Conservation (phyloP, 2,888 invertebrate species). For the Phasia obesa region DNA sequence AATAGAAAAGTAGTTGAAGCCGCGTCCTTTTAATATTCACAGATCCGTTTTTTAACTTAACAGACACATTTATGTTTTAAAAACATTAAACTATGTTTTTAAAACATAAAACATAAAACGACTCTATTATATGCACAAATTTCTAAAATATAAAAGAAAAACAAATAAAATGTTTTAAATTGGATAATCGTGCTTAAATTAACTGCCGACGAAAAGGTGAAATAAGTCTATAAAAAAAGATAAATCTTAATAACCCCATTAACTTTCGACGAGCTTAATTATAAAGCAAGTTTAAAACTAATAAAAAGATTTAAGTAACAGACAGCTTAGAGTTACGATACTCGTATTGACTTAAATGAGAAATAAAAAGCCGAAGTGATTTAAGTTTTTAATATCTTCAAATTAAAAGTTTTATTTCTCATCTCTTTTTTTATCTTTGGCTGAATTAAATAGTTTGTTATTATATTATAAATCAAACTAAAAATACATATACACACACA, state of each 20-base stretch:
- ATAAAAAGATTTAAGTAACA: background rate
- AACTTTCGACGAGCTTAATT: too few species aligned
- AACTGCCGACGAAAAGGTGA: background rate
- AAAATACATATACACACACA: too few species aligned
- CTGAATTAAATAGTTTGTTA: background rate
- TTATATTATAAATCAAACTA: background rate
- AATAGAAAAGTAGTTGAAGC: too few species aligned
- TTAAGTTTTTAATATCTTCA: too few species aligned
- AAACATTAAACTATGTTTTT: too few species aligned
- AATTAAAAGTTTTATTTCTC: too few species aligned
- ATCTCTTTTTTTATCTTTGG: background rate
- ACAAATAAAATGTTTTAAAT: background rate
- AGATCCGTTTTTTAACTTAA: too few species aligned
- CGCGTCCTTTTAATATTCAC: too few species aligned
- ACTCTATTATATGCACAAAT: too few species aligned
- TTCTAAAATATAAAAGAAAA: background rate
- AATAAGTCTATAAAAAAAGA: background rate
- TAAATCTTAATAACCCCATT: too few species aligned
- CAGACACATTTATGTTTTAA: too few species aligned
- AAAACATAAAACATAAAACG: too few species aligned
- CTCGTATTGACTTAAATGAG: conserved; percentile 1
- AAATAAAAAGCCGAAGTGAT: conserved; percentile 32
- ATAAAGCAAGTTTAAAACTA: background rate
- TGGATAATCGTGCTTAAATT: background rate
- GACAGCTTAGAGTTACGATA: background rate